Percentiles rank a stretch among this genome's conserved stretches.
These are phyloP conservation scores for Tolypeutes matacus DNA, from an alignment of 2,797 vertebrate genomes.

Conservation along the genomic window DNA sequence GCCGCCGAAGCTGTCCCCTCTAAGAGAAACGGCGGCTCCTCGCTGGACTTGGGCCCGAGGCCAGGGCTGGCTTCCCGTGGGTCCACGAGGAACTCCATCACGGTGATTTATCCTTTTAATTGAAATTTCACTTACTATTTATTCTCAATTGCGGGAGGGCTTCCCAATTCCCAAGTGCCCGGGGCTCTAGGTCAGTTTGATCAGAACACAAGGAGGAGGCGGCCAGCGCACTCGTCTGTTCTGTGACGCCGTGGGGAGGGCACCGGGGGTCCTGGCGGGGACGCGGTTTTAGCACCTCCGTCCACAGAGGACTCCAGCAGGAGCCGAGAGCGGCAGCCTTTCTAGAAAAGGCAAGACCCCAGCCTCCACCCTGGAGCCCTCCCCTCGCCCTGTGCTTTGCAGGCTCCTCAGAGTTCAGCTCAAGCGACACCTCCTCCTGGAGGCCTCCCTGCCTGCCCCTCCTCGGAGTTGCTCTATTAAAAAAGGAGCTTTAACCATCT, in stretches of 20 bases:
- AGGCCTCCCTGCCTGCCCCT: neutral
- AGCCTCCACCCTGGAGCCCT: neutral
- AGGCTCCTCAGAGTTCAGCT: neutral
- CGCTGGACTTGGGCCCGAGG: neutral
- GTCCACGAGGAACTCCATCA: rapidly evolving
- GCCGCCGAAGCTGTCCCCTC: neutral
- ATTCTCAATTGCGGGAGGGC: neutral
- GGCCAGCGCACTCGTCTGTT: rapidly evolving
- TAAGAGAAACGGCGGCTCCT: neutral
- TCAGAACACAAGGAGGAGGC: rapidly evolving
- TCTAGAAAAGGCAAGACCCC: neutral
- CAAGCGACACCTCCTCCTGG: neutral
- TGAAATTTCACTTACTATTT: neutral
- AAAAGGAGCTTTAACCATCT: too few relatives aligned
- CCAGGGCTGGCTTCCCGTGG: neutral
- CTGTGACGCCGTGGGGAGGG: neutral
- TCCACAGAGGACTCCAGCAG: neutral
- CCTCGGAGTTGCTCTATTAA: neutral
- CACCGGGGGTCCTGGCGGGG: neutral
- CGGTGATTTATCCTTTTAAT: neutral
- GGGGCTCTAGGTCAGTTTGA: neutral
- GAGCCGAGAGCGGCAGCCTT: neutral
- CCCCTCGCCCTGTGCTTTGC: neutral
- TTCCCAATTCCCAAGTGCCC: rapidly evolving
- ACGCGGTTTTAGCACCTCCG: rapidly evolving